Evolutionary conservation across 2,888 invertebrate species (phyloP).

Genomic region (Pemphredon lugubris): DNA sequence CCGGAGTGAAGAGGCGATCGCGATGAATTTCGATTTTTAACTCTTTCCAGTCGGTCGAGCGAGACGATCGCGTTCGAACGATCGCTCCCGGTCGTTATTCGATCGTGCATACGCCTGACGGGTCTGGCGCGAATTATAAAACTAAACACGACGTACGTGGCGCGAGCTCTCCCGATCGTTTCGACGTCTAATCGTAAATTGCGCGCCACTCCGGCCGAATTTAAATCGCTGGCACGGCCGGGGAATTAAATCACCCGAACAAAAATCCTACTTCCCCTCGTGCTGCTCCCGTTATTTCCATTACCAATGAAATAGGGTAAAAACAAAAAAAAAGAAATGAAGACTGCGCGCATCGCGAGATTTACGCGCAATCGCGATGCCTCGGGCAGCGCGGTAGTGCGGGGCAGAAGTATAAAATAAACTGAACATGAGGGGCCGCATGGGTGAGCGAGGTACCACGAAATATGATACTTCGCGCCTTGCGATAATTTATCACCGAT

Average conservation of each 20-base stretch:
- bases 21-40: too few species aligned
- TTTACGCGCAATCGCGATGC: constrained; percentile 1
- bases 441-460: too few species aligned
- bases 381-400: constrained; percentile 4
- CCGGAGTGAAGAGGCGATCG: not conserved
- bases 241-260: not conserved
- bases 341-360: not conserved
- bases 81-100: too few species aligned
- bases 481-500: constrained; percentile 52
- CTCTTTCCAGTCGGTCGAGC: too few species aligned
- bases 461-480: constrained; percentile 51
- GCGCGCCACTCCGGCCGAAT: not conserved
- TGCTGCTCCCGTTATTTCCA: constrained; percentile 6
- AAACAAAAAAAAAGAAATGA: not conserved
- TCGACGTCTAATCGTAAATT: too few species aligned
- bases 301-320: not conserved
- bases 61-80: too few species aligned
- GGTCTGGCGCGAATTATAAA: not conserved
- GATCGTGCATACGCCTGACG: too few species aligned
- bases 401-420: constrained; percentile 14
- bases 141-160: not conserved
- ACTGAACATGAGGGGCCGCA: constrained; percentile 9
- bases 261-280: not conserved
- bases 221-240: not conserved
- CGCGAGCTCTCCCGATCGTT: too few species aligned